A percentile compares a stretch with the other conserved stretches of the same genome.
Conservation (phyloP, 2,797 vertebrate genomes). For the Saxicola maurus region DNA sequence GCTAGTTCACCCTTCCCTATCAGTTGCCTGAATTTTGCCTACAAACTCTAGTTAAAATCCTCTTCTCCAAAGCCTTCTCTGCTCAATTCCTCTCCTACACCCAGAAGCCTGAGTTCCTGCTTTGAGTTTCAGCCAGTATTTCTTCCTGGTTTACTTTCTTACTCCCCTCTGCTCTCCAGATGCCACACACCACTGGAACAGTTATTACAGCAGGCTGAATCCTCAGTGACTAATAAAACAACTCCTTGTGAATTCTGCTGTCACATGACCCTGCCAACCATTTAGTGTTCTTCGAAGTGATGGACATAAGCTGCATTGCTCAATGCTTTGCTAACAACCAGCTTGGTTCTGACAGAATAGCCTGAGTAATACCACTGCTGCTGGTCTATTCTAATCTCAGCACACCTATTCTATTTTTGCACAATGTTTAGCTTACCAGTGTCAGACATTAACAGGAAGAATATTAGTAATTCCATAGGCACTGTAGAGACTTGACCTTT, state of each 20-base stretch:
- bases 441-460: not conserved
- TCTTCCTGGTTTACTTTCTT: not conserved
- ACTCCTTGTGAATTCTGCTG: not conserved
- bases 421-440: not conserved
- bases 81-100: not conserved
- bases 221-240: not conserved
- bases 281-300: not conserved
- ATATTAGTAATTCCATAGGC: not conserved
- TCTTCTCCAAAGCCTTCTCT: not conserved
- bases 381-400: not conserved
- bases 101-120: not conserved
- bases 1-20: not conserved
- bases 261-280: not conserved
- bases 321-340: accelerated
- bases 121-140: not conserved
- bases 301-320: not conserved
- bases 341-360: not conserved
- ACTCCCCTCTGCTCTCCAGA: not conserved
- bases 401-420: not conserved
- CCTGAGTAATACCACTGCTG: accelerated
- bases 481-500: not conserved
- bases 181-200: not conserved
- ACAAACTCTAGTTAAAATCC: not conserved
- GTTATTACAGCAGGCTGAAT: not conserved
- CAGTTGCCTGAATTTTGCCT: not conserved